phyloP scores from a whole-genome alignment of 2,797 vertebrate genomes.

The Rhabdophis nuchalis region DNA sequence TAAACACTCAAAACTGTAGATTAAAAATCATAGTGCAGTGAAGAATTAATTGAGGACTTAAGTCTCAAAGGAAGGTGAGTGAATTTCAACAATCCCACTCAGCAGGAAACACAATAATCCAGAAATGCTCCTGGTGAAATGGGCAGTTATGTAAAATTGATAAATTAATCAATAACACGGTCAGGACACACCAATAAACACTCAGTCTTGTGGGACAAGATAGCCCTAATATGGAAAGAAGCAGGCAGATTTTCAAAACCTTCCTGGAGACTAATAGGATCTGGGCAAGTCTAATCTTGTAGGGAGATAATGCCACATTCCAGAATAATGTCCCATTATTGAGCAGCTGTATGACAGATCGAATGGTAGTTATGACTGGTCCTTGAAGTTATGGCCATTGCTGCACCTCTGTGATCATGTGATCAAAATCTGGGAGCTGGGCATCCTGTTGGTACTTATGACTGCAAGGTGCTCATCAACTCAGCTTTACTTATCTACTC shows the following conservation, averaged over 20 bases:
- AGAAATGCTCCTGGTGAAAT: neutral
- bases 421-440: neutral
- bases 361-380: neutral
- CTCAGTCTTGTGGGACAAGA: neutral
- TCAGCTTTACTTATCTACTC: neutral
- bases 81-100: neutral
- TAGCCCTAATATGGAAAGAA: neutral
- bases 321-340: neutral
- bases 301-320: neutral
- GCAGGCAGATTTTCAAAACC: neutral
- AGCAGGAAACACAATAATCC: neutral
- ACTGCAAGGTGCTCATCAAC: neutral
- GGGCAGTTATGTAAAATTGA: neutral
- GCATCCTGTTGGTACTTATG: neutral
- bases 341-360: neutral
- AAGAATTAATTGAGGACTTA: neutral
- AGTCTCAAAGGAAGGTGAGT: neutral
- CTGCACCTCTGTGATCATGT: neutral
- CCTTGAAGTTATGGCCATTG: neutral
- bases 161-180: neutral
- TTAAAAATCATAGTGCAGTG: neutral
- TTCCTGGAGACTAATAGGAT: neutral
- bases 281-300: neutral
- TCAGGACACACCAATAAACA: neutral
- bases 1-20: neutral